phyloP scores from a whole-genome alignment of 2,113 vertebrate genomes.

The Takifugu flavidus region DNA sequence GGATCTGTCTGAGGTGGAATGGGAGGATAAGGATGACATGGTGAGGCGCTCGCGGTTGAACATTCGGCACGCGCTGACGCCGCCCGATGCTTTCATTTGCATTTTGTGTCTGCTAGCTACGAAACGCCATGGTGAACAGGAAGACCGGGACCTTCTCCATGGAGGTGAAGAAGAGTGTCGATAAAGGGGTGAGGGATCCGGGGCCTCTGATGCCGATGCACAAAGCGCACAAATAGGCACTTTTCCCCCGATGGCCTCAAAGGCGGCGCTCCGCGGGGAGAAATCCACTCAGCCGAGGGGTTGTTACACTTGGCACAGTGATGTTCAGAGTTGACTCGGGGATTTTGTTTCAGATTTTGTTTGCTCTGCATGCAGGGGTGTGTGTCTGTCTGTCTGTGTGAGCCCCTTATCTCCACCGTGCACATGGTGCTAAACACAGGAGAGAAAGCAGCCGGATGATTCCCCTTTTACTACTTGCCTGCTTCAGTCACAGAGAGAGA shows the following conservation, averaged over 20 bases:
- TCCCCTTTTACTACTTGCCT: constrained; percentile 46
- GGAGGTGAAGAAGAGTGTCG: constrained; percentile 97
- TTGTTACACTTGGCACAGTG: constrained; percentile 51
- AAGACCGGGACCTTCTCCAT: constrained; percentile 96
- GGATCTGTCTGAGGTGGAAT: constrained; percentile 96
- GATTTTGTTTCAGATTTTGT: constrained; percentile 63
- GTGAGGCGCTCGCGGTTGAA: constrained; percentile 71
- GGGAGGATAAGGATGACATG: constrained; percentile 95
- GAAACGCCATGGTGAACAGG: constrained; percentile 97
- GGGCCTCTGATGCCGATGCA: background rate
- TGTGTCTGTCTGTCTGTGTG: constrained; percentile 33
- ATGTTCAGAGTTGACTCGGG: constrained; percentile 49
- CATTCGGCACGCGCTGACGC: background rate
- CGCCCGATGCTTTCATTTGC: background rate
- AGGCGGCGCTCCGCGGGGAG: constrained; percentile 40
- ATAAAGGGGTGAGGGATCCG: constrained; percentile 88
- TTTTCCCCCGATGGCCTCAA: constrained; percentile 21
- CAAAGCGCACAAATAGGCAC: constrained; percentile 12
- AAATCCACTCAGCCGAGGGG: constrained; percentile 43
- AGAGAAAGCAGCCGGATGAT: constrained; percentile 48
- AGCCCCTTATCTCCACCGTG: constrained; percentile 65
- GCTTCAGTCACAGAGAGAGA: constrained; percentile 26
- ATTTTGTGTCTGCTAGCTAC: constrained; percentile 73
- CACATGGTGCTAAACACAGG: constrained; percentile 68
- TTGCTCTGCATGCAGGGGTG: constrained; percentile 43